Percentiles rank a stretch among this genome's conserved stretches.
These are phyloP conservation scores for Tridacna crocea DNA, from an alignment of 2,888 invertebrate genomes.

Conservation along the genomic window DNA sequence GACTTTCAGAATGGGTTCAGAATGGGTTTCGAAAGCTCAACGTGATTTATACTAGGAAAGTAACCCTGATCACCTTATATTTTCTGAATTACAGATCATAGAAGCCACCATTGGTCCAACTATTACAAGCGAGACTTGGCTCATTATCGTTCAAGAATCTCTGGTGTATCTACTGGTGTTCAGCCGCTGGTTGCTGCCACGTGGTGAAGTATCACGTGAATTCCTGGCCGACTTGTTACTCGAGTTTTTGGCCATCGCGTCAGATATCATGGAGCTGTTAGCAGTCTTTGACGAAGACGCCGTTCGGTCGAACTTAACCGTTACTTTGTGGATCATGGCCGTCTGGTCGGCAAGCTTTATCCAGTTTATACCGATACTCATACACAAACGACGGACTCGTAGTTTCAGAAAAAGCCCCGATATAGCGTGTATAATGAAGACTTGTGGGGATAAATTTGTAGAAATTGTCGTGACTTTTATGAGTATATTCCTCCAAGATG, in stretches of 20 bases:
- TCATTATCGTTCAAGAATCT: slow-evolving; percentile 65
- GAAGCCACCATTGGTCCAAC: neutral
- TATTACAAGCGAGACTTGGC: slow-evolving; percentile 57
- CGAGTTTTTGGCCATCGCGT: slow-evolving; percentile 82
- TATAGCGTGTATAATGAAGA: slow-evolving; percentile 22
- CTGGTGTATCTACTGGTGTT: slow-evolving; percentile 64
- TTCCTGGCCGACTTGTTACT: slow-evolving; percentile 80
- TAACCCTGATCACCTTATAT: too few species aligned
- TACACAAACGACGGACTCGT: slow-evolving; percentile 52
- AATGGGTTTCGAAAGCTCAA: too few species aligned
- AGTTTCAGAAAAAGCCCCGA: slow-evolving; percentile 35
- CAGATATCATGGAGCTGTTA: slow-evolving; percentile 76
- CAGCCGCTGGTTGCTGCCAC: slow-evolving; percentile 65
- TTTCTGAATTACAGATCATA: neutral
- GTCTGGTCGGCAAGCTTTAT: slow-evolving; percentile 81
- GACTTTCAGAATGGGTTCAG: too few species aligned
- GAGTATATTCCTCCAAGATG: slow-evolving; percentile 72
- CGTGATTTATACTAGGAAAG: too few species aligned
- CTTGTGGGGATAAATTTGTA: slow-evolving; percentile 53
- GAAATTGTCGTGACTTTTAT: slow-evolving; percentile 57
- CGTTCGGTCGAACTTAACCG: slow-evolving; percentile 73
- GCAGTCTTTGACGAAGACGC: slow-evolving; percentile 71
- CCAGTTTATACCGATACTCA: slow-evolving; percentile 81
- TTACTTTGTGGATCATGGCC: slow-evolving; percentile 77
- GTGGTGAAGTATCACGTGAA: slow-evolving; percentile 75